Percentiles rank a stretch among this genome's conserved stretches.
phyloP scores from a whole-genome alignment of 2,113 vertebrate species.

The Paedocypris sp. region DNA sequence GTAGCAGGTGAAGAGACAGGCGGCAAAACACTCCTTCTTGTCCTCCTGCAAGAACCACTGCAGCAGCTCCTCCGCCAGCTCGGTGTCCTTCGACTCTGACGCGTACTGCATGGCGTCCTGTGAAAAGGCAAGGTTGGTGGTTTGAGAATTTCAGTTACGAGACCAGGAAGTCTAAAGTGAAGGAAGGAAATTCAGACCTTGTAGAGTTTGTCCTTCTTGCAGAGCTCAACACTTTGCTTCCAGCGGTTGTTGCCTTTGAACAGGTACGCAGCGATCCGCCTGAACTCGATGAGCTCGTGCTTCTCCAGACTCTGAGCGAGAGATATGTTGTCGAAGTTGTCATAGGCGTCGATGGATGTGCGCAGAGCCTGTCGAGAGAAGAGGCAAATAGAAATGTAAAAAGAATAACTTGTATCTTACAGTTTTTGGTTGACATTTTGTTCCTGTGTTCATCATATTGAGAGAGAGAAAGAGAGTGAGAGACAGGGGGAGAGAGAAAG shows the following conservation, averaged over 20 bases:
- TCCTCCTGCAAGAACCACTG: constrained; percentile 95
- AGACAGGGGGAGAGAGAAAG: too few species aligned
- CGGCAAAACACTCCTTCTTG: constrained; percentile 95
- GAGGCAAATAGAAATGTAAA: too few species aligned
- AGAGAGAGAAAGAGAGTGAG: too few species aligned
- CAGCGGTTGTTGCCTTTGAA: constrained; percentile 99
- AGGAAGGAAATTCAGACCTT: constrained; percentile 66
- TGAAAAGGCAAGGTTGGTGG: background rate
- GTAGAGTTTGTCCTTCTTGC: constrained; percentile 96
- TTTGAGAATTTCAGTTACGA: background rate
- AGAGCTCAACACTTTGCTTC: constrained; percentile 97
- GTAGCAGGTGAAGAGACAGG: constrained; percentile 96
- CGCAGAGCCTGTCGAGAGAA: constrained; percentile 74
- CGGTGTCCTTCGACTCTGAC: constrained; percentile 94
- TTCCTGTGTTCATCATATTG: too few species aligned
- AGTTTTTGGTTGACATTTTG: too few species aligned
- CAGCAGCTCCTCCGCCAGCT: constrained; percentile 90
- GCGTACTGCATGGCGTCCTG: constrained; percentile 99
- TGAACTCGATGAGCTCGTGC: constrained; percentile 93
- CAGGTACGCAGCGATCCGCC: constrained; percentile 94
- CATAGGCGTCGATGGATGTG: constrained; percentile 96
- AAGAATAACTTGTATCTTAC: too few species aligned
- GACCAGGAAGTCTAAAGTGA: background rate
- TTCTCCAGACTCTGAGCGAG: constrained; percentile 93
- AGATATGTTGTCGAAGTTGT: constrained; percentile 99